Conservation (phyloP, 2,113 vertebrate genomes). For the Craseonycteris thonglongyai region DNA sequence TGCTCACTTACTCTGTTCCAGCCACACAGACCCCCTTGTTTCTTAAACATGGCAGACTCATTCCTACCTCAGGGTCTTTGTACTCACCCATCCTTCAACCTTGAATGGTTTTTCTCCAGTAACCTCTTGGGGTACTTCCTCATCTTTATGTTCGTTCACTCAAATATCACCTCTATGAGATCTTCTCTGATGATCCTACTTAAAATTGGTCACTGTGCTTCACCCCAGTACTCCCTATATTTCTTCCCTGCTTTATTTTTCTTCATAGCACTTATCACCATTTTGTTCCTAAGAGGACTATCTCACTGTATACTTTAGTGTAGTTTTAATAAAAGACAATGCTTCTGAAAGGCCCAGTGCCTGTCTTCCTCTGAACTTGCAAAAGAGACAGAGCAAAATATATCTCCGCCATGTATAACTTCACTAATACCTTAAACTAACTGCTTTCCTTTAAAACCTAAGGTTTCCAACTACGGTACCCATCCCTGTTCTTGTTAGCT, state of each 20-base stretch:
- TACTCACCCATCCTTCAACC: background rate
- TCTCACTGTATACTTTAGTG: background rate
- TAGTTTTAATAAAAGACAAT: background rate
- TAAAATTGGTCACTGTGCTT: background rate
- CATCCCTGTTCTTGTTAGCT: background rate
- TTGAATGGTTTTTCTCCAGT: background rate
- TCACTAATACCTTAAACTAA: background rate
- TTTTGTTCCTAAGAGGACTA: background rate
- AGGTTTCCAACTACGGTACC: background rate
- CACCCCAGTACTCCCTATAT: background rate
- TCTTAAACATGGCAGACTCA: background rate
- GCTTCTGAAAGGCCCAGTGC: background rate
- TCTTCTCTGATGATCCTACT: background rate
- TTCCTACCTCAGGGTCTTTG: background rate
- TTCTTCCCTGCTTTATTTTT: background rate
- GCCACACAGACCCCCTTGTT: background rate
- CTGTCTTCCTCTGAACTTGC: background rate
- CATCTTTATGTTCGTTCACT: background rate
- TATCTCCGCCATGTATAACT: background rate
- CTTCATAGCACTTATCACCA: background rate
- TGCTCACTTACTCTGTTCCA: background rate
- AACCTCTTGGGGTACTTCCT: background rate
- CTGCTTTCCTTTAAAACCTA: background rate
- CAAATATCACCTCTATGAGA: background rate
- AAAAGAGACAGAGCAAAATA: background rate